Evolutionary conservation across 2,888 invertebrate species (phyloP), one percentile per base, ranked within the genome.

Genomic region (Macrophya annulata): DNA sequence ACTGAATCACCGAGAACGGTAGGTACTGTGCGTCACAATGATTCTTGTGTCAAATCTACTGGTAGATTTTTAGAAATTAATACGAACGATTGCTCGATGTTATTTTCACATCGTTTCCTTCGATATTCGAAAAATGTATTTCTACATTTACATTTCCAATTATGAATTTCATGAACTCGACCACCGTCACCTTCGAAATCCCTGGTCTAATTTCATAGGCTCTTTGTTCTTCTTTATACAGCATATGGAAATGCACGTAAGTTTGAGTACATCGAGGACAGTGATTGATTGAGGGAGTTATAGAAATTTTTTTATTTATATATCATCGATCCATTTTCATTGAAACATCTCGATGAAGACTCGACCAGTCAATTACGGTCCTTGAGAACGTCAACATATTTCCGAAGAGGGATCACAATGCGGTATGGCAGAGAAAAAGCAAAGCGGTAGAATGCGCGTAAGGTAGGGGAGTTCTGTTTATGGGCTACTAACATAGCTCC

Each of bases 331-430:
- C 81, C 25, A 81, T 81, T 81, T 81, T 81, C 81, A 40, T 81
- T n/a, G 40, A 43, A 62, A 81, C 81, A 81, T 81, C 81, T 59
- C 59, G 37, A 43, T 25, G 59, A 81, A 62, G 62, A 40, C 62
- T 59, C 43, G 81, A 81, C 81, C 43, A 62, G 81, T 81, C 81
- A 81, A 81, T 81, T 81, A 81, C 62, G 68, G 17, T 62, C 40
- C 62, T 81, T 25, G 62, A 81, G 40, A 81, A 59, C 81, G 81
- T 81, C 59, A 40, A 59, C 81, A 81, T 81, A 81, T 81, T 81
- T 40, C 59, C 81, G 25, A 59, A 43, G 59, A 81, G 40, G 43
- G 81, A 81, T 59, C 62, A 40, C 55, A 77, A 77, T 48, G 77
- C 77, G 55, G 48, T 21, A 31, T 31, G 31, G 31, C 3, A 3